These are phyloP conservation scores for Eurytoma adleriae DNA, from an alignment of 2,888 invertebrate genomes.

Conservation along the genomic window DNA sequence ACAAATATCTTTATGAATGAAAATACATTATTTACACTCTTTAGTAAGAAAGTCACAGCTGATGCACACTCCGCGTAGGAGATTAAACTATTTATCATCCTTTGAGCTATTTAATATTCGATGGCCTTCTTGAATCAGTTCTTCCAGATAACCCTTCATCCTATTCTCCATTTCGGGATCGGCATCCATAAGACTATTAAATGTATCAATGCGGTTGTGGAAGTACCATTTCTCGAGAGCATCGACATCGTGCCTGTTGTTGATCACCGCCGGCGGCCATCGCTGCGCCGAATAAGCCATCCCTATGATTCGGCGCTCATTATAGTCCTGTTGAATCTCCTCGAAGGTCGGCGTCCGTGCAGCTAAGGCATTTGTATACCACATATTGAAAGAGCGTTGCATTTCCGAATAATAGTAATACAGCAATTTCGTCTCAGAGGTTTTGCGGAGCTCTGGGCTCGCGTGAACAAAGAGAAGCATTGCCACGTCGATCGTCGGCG, in stretches of 20 bases:
- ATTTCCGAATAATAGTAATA: slow-evolving; percentile 14
- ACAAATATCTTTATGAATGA: no score
- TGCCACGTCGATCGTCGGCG: slow-evolving; percentile 38
- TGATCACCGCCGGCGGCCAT: slow-evolving; percentile 35
- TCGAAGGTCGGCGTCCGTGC: neutral
- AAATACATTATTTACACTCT: no score
- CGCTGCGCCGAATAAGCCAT: slow-evolving; percentile 29
- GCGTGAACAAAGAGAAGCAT: slow-evolving; percentile 39
- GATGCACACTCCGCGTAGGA: no score
- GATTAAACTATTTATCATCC: neutral
- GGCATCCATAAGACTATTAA: slow-evolving; percentile 15
- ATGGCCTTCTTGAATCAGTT: slow-evolving; percentile 32
- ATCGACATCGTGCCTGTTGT: slow-evolving; percentile 2
- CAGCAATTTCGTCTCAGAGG: neutral
- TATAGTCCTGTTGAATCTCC: slow-evolving; percentile 26
- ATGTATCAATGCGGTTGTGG: slow-evolving; percentile 12
- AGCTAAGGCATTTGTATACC: no score
- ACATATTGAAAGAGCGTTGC: no score
- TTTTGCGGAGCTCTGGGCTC: slow-evolving; percentile 9
- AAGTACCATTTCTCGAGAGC: slow-evolving; percentile 43
- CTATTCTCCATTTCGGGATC: slow-evolving; percentile 22
- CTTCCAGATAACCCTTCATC: slow-evolving; percentile 11
- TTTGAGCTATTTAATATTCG: neutral
- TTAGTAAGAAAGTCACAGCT: no score
- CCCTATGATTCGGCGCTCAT: slow-evolving; percentile 23